Conservation (phyloP, 2,797 vertebrate genomes). For the Rhabdomys pumilio region DNA sequence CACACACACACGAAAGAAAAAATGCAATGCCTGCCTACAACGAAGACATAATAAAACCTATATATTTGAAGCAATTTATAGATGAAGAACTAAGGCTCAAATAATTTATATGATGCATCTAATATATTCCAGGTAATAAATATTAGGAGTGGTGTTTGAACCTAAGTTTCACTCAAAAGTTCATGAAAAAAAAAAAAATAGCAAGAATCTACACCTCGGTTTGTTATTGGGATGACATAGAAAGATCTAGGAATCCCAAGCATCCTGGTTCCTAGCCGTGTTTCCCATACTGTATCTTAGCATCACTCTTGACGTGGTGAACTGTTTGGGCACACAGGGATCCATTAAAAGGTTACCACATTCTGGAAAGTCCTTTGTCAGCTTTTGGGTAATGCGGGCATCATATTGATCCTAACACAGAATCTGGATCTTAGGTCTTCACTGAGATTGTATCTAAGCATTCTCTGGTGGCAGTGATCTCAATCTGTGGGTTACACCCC, state of each 20-base stretch:
- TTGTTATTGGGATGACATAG: neutral
- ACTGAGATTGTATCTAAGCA: neutral
- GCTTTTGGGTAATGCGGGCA: neutral
- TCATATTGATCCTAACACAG: neutral
- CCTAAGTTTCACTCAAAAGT: neutral
- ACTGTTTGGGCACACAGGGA: neutral
- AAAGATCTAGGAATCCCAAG: neutral
- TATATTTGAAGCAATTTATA: neutral
- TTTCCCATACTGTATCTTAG: neutral
- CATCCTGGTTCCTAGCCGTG: neutral
- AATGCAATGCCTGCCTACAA: neutral
- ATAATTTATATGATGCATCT: neutral
- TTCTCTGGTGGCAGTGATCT: neutral
- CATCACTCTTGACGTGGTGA: neutral
- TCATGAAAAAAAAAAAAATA: slow-evolving; percentile 33
- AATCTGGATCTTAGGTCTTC: slow-evolving; percentile 25
- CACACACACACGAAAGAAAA: neutral
- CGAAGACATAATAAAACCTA: neutral
- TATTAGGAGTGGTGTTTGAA: neutral
- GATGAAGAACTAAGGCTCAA: slow-evolving; percentile 43
- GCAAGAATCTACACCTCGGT: neutral
- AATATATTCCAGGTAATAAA: neutral
- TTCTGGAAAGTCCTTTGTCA: slow-evolving; percentile 36
- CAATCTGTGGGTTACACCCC: neutral
- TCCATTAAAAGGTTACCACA: neutral